Percentiles rank a stretch among this genome's conserved stretches.
Conservation (phyloP, 2,888 invertebrate genomes). For the Hyles lineata region DNA sequence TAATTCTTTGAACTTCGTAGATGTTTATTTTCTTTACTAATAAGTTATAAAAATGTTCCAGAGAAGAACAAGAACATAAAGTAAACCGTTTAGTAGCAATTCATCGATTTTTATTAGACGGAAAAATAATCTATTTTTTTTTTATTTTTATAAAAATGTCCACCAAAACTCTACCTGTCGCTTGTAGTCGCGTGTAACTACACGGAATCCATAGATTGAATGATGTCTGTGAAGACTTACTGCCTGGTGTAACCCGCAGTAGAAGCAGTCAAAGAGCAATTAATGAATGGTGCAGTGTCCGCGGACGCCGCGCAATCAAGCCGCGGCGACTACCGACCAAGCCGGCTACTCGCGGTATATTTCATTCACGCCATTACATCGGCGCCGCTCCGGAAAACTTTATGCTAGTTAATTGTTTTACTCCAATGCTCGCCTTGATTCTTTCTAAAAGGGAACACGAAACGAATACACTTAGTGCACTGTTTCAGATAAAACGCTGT, state of each 20-base stretch:
- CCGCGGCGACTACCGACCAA: neutral
- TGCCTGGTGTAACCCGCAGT: conserved; percentile 35
- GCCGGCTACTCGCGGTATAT: neutral
- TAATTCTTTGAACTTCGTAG: no score
- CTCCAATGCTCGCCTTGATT: conserved; percentile 53
- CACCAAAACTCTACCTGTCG: no score
- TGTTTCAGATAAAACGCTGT: neutral
- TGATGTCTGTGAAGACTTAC: no score
- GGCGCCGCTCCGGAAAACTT: conserved; percentile 46
- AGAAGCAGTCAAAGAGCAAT: neutral
- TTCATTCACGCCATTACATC: neutral
- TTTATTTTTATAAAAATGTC: no score
- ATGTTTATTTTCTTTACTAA: no score
- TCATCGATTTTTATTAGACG: no score
- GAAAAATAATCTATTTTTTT: no score
- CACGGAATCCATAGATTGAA: no score
- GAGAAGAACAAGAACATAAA: no score
- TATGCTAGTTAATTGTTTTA: conserved; percentile 58
- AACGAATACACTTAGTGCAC: conserved; percentile 41
- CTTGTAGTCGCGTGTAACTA: no score
- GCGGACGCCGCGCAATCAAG: neutral
- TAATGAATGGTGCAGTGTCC: neutral
- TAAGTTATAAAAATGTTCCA: no score
- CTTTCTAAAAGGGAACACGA: conserved; percentile 53
- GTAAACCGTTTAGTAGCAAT: no score